Percentiles rank a stretch among this genome's conserved stretches.
These are phyloP conservation scores for Synanthedon formicaeformis DNA, from an alignment of 2,888 invertebrate genomes.

Conservation along the genomic window DNA sequence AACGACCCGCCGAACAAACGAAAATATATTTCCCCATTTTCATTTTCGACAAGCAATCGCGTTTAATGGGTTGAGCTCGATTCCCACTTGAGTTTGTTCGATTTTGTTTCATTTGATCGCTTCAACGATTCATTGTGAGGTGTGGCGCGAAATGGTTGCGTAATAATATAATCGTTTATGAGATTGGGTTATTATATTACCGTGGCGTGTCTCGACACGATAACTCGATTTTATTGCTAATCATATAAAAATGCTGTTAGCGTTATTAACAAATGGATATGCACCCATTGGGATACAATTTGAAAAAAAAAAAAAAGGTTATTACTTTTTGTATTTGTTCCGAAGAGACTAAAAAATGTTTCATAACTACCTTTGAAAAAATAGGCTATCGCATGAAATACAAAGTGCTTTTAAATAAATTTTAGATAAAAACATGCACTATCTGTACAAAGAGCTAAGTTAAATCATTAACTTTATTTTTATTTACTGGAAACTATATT, in stretches of 20 bases:
- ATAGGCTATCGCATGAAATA: no score
- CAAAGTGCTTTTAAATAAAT: no score
- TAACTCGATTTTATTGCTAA: not conserved
- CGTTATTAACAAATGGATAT: not conserved
- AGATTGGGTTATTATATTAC: conserved; percentile 1
- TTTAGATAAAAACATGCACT: no score
- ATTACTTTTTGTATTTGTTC: no score
- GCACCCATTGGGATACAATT: not conserved
- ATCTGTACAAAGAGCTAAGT: no score
- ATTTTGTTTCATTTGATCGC: conserved; percentile 58
- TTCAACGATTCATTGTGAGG: conserved; percentile 37
- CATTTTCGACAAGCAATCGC: conserved; percentile 65
- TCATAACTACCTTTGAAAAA: no score
- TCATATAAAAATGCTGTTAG: not conserved
- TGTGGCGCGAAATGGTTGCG: conserved; percentile 19
- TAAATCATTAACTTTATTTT: no score
- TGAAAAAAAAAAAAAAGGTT: not conserved
- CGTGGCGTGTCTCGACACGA: not conserved
- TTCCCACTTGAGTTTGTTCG: conserved; percentile 62
- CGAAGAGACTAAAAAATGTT: no score
- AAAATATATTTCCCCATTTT: conserved; percentile 60
- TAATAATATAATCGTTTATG: conserved; percentile 13
- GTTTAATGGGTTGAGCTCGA: conserved; percentile 59
- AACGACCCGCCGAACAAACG: conserved; percentile 44
- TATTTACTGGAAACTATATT: no score